Percentiles rank a stretch among this genome's conserved stretches.
phyloP scores from a whole-genome alignment of 1,140 invertebrate genomes.

The Rhagoletis pomonella region DNA sequence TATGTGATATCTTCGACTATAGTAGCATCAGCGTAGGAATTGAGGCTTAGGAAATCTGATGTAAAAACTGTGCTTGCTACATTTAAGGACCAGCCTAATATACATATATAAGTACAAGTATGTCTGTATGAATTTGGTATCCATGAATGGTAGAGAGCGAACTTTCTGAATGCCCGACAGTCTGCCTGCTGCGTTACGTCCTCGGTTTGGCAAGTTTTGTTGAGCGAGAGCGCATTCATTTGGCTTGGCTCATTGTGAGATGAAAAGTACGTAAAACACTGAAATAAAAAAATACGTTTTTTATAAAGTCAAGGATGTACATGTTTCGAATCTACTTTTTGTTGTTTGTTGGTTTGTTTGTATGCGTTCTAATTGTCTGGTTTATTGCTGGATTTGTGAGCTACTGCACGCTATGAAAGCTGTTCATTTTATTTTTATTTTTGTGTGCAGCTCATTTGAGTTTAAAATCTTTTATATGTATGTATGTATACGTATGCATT shows the following conservation, averaged over 20 bases:
- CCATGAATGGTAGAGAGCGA: background rate
- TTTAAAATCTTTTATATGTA: background rate
- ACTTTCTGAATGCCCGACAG: background rate
- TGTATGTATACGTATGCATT: no score
- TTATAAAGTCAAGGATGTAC: constrained; percentile 14
- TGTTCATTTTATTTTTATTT: background rate
- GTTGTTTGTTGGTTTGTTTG: background rate
- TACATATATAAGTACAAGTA: no score
- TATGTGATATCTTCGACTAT: no score
- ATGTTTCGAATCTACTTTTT: background rate
- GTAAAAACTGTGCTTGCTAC: no score
- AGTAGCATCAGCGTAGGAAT: no score
- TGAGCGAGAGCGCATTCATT: no score
- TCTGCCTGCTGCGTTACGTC: constrained; percentile 19
- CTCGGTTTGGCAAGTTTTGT: background rate
- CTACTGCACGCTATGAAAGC: background rate
- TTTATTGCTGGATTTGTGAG: background rate
- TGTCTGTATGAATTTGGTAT: no score
- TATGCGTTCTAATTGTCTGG: background rate
- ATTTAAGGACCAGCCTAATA: no score
- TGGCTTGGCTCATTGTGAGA: background rate
- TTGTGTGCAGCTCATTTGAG: background rate
- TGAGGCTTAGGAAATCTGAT: no score
- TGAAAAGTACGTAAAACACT: background rate
- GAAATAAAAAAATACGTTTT: background rate